Evolutionary conservation across 1,140 invertebrate species (phyloP).

Genomic region (Solenopsis invicta): DNA sequence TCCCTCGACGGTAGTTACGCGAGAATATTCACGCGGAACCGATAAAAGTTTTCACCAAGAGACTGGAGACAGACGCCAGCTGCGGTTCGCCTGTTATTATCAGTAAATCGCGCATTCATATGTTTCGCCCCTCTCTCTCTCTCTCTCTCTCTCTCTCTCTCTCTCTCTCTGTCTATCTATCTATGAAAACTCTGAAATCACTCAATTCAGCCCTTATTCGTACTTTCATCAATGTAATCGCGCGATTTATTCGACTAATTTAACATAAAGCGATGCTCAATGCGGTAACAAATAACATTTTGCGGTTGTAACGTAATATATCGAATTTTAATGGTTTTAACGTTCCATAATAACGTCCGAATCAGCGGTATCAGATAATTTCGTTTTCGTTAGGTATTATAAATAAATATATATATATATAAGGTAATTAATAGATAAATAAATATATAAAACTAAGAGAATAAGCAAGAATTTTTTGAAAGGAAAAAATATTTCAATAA

Average conservation of each 20-base stretch:
- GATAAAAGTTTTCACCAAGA: constrained; percentile 42
- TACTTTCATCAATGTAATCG: not conserved
- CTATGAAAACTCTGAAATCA: not conserved
- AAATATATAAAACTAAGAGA: not conserved
- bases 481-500: not conserved
- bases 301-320: not conserved
- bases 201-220: not conserved
- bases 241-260: constrained; percentile 33
- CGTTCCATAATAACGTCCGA: not conserved
- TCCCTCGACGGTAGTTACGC: not conserved
- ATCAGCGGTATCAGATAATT: not conserved
- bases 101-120: constrained; percentile 35
- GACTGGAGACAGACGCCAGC: not conserved
- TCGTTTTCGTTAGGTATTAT: not conserved
- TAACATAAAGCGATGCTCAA: constrained; percentile 19
- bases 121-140: too few relatives aligned
- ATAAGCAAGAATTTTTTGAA: not conserved
- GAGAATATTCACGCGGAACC: constrained; percentile 26
- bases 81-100: constrained; percentile 15
- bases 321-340: constrained; percentile 13
- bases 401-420: too few relatives aligned
- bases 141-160: too few relatives aligned
- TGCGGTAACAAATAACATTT: constrained; percentile 20
- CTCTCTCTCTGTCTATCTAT: too few relatives aligned
- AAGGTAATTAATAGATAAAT: not conserved